Evolutionary conservation across 2,797 vertebrate genomes (phyloP).

Genomic region (Hemitrygon akajei): DNA sequence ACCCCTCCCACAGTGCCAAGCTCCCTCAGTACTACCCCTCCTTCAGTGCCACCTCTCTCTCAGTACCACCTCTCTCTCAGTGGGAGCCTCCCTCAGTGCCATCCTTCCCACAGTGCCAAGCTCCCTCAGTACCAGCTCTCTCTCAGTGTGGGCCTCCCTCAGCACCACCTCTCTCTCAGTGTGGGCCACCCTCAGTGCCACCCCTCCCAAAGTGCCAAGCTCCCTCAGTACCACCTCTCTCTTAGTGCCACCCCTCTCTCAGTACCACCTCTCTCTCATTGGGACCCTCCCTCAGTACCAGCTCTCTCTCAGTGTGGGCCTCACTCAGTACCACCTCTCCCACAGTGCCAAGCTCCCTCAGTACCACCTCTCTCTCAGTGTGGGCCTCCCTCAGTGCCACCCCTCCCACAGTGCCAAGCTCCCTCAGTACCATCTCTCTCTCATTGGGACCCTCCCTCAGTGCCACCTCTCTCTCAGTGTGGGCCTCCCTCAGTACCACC

Average conservation of each 20-base stretch:
- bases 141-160: neutral
- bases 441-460: neutral
- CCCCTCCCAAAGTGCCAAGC: neutral
- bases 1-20: neutral
- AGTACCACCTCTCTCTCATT: neutral
- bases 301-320: too few relatives aligned
- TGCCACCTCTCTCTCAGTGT: neutral
- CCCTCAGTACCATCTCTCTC: neutral
- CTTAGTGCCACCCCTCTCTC: neutral
- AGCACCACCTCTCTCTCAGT: neutral
- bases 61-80: neutral
- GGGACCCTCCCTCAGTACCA: neutral
- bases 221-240: neutral
- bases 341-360: neutral
- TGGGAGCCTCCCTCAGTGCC: neutral
- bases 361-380: too few relatives aligned
- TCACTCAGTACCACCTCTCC: neutral
- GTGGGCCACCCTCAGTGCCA: neutral
- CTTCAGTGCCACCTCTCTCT: neutral
- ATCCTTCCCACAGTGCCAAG: neutral
- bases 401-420: neutral
- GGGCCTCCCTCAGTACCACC: too few relatives aligned
- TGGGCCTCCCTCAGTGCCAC: too few relatives aligned
- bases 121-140: neutral
- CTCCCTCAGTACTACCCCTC: neutral